Percentiles rank a stretch among this genome's conserved stretches.
Conservation (phyloP, 2,113 vertebrate genomes). For the Rattus rattus region DNA sequence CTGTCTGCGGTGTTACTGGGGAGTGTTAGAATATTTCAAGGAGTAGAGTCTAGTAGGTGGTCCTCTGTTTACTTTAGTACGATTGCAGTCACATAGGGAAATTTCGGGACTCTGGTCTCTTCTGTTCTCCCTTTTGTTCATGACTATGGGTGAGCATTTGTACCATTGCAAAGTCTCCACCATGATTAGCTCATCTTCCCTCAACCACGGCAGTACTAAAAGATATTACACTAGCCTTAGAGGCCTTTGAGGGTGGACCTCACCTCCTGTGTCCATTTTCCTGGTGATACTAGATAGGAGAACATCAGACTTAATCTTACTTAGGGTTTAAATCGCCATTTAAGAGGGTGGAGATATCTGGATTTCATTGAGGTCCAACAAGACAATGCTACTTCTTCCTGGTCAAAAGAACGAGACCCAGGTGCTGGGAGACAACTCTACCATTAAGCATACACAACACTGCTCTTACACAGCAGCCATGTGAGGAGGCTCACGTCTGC, state of each 20-base stretch:
- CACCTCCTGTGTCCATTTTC: neutral
- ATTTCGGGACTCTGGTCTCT: neutral
- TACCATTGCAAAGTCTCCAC: fast-evolving
- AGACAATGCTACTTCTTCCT: neutral
- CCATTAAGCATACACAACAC: neutral
- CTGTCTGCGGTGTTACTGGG: neutral
- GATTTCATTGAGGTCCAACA: neutral
- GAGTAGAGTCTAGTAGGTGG: neutral
- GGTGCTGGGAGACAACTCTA: neutral
- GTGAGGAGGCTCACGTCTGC: neutral
- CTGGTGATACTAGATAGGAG: neutral
- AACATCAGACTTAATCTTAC: neutral
- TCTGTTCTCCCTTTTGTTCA: neutral
- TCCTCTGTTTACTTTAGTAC: neutral
- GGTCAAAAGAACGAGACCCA: neutral
- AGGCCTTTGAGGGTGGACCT: neutral
- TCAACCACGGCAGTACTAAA: neutral
- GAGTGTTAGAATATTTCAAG: neutral
- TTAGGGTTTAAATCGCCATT: neutral
- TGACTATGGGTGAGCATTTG: neutral
- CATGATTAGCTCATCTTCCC: neutral
- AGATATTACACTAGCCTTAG: neutral
- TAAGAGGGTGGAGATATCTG: neutral
- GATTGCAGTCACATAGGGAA: neutral
- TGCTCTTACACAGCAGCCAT: neutral